These are phyloP conservation scores for Pachyrhynchus sulphureomaculatus DNA, from an alignment of 1,140 invertebrate genomes.

Conservation along the genomic window DNA sequence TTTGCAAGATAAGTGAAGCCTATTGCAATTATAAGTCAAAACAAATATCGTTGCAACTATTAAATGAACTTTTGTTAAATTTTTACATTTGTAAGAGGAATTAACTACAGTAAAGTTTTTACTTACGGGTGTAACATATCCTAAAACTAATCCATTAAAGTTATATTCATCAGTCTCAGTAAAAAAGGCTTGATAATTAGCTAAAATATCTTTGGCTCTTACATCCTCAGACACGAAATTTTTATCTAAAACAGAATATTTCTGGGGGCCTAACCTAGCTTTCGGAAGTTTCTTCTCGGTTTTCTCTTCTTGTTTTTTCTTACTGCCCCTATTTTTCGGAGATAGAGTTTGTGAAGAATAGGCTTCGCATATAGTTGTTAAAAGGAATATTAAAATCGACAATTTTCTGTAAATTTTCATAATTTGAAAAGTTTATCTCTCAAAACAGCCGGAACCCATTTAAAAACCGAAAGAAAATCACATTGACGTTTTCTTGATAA, in stretches of 20 bases:
- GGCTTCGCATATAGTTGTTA: background rate
- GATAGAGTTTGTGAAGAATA: conserved; percentile 22
- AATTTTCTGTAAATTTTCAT: background rate
- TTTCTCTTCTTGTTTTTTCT: conserved; percentile 18
- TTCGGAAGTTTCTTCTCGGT: conserved; percentile 23
- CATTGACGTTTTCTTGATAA: too few species aligned
- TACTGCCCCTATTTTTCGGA: conserved; percentile 34
- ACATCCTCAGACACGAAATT: conserved; percentile 67
- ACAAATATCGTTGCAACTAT: too few species aligned
- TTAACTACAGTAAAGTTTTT: conserved; percentile 15
- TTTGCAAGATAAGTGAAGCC: too few species aligned
- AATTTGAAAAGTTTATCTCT: too few species aligned
- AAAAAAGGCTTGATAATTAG: conserved; percentile 72
- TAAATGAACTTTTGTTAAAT: too few species aligned
- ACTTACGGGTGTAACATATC: conserved; percentile 88
- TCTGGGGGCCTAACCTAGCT: conserved; percentile 61
- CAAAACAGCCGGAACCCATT: too few species aligned
- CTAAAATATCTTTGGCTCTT: conserved; percentile 70
- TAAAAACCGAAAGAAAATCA: too few species aligned
- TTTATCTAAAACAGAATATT: conserved; percentile 68
- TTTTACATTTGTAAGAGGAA: too few species aligned
- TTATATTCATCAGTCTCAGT: conserved; percentile 64
- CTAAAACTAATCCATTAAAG: conserved; percentile 74
- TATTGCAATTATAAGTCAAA: too few species aligned
- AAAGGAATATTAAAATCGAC: background rate